Percentiles rank a stretch among this genome's conserved stretches.
Conservation (phyloP, 2,113 vertebrate genomes). For the Limanda limanda region DNA sequence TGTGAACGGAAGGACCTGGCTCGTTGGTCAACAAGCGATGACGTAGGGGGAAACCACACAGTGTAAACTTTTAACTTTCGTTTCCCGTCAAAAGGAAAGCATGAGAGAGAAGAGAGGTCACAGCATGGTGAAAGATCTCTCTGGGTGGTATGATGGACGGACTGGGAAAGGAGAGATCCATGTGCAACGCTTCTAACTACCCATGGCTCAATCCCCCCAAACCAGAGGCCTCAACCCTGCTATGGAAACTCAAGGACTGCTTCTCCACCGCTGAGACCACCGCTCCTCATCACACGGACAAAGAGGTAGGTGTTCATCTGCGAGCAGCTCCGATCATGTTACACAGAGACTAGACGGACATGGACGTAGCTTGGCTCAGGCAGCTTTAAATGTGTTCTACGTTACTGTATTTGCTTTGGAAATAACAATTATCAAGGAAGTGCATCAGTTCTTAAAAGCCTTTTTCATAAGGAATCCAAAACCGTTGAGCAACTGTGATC, state of each 20-base stretch:
- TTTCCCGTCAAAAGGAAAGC: slow-evolving; percentile 78
- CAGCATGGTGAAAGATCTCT: slow-evolving; percentile 87
- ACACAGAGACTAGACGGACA: no score
- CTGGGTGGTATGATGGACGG: slow-evolving; percentile 91
- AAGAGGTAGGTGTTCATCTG: slow-evolving; percentile 81
- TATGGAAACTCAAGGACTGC: slow-evolving; percentile 94
- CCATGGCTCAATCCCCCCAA: slow-evolving; percentile 87
- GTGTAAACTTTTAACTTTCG: slow-evolving; percentile 8
- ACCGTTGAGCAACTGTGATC: no score
- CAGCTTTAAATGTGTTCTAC: no score
- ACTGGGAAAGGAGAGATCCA: slow-evolving; percentile 85
- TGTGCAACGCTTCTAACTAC: slow-evolving; percentile 80
- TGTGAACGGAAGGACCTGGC: neutral
- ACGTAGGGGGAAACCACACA: neutral
- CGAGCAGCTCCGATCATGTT: neutral
- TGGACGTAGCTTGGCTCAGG: no score
- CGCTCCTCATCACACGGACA: slow-evolving; percentile 77
- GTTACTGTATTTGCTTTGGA: no score
- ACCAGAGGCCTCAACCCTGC: slow-evolving; percentile 87
- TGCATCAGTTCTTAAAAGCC: no score
- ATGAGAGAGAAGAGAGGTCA: slow-evolving; percentile 87
- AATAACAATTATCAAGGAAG: no score
- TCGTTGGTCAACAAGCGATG: neutral
- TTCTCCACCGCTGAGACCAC: slow-evolving; percentile 88
- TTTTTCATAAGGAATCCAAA: no score